Percentiles rank a stretch among this genome's conserved stretches.
Conservation (phyloP, 2,797 vertebrate species). For the Coendou prehensilis region DNA sequence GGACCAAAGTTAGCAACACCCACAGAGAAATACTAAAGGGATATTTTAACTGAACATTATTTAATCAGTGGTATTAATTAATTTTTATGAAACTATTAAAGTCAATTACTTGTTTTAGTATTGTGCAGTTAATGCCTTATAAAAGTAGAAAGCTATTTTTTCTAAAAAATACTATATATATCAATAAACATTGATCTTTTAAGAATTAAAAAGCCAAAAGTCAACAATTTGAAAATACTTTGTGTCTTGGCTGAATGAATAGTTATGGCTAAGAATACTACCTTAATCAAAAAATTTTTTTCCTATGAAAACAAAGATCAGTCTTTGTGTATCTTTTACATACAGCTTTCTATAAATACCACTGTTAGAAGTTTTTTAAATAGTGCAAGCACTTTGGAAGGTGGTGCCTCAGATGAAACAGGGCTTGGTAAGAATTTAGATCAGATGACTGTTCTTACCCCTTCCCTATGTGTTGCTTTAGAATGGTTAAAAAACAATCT, state of each 20-base stretch:
- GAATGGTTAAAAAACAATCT: neutral
- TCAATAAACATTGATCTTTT: slow-evolving; percentile 44
- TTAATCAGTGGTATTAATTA: neutral
- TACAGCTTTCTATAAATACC: neutral
- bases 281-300: slow-evolving; percentile 4
- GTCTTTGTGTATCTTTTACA: neutral
- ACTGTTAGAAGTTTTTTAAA: neutral
- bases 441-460: neutral
- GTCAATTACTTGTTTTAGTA: neutral
- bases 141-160: neutral
- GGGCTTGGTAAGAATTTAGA: neutral
- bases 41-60: neutral
- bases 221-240: slow-evolving; percentile 3
- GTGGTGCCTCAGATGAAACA: neutral
- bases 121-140: neutral
- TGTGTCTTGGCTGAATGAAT: slow-evolving; percentile 24
- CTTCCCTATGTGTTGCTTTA: neutral
- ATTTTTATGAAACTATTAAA: slow-evolving; percentile 14
- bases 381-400: neutral
- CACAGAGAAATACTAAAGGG: neutral
- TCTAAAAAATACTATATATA: neutral
- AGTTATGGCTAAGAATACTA: neutral
- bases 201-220: slow-evolving; percentile 30
- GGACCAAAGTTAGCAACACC: neutral
- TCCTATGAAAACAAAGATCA: slow-evolving; percentile 10